phyloP scores from a whole-genome alignment of 2,113 vertebrate genomes.

The sheep (Ovis aries) region DNA sequence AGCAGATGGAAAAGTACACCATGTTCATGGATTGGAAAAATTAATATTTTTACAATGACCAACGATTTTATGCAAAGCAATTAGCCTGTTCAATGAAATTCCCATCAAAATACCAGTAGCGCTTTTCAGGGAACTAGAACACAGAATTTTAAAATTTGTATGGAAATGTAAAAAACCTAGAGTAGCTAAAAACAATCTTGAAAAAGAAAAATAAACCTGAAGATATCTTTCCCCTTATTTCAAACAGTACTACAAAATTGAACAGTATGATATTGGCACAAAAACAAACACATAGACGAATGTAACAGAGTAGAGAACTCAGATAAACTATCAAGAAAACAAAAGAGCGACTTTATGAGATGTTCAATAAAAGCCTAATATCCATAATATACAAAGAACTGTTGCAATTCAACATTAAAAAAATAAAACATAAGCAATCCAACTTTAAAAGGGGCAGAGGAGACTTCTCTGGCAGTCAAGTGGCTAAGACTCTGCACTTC shows the following conservation, averaged over 20 bases:
- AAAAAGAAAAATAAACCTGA: neutral
- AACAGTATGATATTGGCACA: neutral
- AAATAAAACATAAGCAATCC: neutral
- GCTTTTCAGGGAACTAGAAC: neutral
- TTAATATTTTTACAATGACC: neutral
- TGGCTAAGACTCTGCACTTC: neutral
- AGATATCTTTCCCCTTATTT: neutral
- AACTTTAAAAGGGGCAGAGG: neutral
- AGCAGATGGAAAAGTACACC: neutral
- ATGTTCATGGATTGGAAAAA: neutral
- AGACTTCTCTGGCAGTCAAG: neutral
- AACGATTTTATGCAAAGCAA: neutral
- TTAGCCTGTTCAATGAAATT: neutral
- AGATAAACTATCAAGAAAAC: neutral
- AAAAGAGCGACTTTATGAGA: neutral
- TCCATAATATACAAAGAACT: neutral
- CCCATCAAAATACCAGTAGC: neutral
- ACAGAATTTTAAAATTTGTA: neutral
- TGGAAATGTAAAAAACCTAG: neutral
- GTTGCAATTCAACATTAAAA: neutral
- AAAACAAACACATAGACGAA: neutral
- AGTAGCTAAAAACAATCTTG: neutral
- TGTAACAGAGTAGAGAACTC: neutral
- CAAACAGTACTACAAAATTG: neutral
- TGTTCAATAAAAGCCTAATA: neutral